Evolutionary conservation across 92 coral and sea anemone genomes (phyloP).

Genomic region (Blastomussa wellsi): DNA sequence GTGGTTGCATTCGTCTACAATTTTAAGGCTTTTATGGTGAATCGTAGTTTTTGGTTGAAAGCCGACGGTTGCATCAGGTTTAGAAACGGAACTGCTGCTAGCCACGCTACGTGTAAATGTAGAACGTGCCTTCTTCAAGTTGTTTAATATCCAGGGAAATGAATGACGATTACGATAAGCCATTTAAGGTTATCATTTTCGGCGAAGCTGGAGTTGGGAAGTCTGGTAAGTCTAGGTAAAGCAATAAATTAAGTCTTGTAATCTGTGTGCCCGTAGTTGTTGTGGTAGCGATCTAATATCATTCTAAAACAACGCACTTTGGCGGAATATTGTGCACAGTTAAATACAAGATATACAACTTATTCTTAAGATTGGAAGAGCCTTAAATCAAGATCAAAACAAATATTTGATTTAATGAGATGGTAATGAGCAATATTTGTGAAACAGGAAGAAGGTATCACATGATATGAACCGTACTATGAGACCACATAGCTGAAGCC

Average conservation of each 20-base stretch:
- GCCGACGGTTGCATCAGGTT: not conserved
- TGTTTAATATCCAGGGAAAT: not conserved
- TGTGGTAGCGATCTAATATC: not conserved
- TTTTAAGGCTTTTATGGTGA: not conserved
- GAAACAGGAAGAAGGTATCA: not conserved
- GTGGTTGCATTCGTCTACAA: not conserved
- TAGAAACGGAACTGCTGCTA: not conserved
- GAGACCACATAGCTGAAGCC: not conserved
- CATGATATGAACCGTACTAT: not conserved
- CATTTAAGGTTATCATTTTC: constrained; percentile 65
- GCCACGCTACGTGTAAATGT: not conserved
- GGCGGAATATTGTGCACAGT: not conserved
- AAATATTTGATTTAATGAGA: too few relatives aligned
- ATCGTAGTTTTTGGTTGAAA: not conserved
- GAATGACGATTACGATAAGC: constrained; percentile 30
- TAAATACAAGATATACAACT: not conserved
- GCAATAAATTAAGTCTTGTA: too few relatives aligned
- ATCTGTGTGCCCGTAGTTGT: not conserved
- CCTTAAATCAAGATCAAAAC: not conserved
- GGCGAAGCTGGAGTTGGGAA: constrained; percentile 79
- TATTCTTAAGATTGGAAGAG: not conserved
- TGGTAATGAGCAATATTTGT: not conserved
- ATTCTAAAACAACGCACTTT: not conserved
- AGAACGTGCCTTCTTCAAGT: not conserved
- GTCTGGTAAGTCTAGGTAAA: constrained; percentile 74